These are phyloP conservation scores for Pseudomyrmex concolor DNA, from an alignment of 1,140 invertebrate species.

Conservation along the genomic window DNA sequence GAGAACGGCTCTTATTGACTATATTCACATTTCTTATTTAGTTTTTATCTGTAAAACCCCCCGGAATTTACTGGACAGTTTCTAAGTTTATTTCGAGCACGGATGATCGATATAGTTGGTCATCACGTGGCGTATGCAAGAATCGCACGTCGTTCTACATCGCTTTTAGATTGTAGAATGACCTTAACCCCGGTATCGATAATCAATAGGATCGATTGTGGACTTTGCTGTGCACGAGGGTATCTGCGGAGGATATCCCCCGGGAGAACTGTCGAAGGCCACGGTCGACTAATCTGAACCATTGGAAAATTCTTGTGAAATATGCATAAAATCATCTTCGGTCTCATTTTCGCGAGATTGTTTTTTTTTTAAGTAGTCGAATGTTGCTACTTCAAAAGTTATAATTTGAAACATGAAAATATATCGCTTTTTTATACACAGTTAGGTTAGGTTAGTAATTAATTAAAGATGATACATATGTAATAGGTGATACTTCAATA, in stretches of 20 bases:
- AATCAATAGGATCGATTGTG: constrained; percentile 78
- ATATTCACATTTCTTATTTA: too few species aligned
- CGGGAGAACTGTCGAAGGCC: constrained; percentile 69
- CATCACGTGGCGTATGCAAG: constrained; percentile 7
- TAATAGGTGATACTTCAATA: too few species aligned
- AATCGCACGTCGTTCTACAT: constrained; percentile 35
- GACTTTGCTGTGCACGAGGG: constrained; percentile 67
- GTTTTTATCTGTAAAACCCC: not conserved
- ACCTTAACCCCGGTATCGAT: constrained; percentile 74
- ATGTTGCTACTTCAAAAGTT: not conserved
- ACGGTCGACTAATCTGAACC: constrained; percentile 67
- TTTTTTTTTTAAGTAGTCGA: not conserved
- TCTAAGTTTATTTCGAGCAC: constrained; percentile 32
- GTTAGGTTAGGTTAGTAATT: too few species aligned
- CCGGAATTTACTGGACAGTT: constrained; percentile 23
- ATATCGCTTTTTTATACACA: too few species aligned
- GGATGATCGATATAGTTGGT: constrained; percentile 28
- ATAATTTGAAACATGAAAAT: too few species aligned
- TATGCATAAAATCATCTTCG: not conserved
- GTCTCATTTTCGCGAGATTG: not conserved
- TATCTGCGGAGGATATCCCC: constrained; percentile 73
- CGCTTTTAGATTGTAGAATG: constrained; percentile 52
- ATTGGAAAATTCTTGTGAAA: constrained; percentile 37
- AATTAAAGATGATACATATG: too few species aligned
- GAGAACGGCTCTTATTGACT: too few species aligned